phyloP scores from a whole-genome alignment of 2,113 vertebrate genomes.

The Pangasianodon gigas region DNA sequence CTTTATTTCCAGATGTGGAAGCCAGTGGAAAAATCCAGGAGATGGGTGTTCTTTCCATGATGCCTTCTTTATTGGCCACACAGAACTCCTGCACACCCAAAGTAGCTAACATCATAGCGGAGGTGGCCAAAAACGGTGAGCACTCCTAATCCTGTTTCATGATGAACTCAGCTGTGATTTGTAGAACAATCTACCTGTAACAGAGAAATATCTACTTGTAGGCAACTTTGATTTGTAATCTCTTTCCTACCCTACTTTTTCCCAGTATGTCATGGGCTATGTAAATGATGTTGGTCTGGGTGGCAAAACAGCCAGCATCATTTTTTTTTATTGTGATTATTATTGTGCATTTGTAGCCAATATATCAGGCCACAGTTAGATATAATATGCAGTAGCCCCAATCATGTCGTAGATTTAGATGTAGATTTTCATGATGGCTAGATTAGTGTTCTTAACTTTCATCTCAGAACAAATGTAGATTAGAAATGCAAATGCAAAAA shows the following conservation, averaged over 20 bases:
- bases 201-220: not conserved
- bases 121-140: slow-evolving; percentile 99
- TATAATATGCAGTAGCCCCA: too few species aligned
- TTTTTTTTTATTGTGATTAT: not conserved
- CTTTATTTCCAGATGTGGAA: slow-evolving; percentile 81
- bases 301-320: not conserved
- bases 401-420: too few species aligned
- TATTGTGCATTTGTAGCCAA: not conserved
- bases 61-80: slow-evolving; percentile 81
- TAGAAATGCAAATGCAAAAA: too few species aligned
- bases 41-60: slow-evolving; percentile 85
- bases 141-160: slow-evolving; percentile 66
- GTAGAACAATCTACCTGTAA: not conserved
- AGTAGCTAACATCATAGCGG: slow-evolving; percentile 97
- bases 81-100: slow-evolving; percentile 88
- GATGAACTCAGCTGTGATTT: not conserved
- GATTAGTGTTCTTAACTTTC: too few species aligned
- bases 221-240: not conserved
- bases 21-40: slow-evolving; percentile 93
- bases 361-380: not conserved
- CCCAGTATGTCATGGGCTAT: not conserved
- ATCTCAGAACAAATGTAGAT: too few species aligned
- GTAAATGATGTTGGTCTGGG: not conserved
- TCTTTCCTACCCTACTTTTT: not conserved
- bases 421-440: too few species aligned